phyloP scores from a whole-genome alignment of 2,888 invertebrate species.

The Hemistola chrysoprasaria region DNA sequence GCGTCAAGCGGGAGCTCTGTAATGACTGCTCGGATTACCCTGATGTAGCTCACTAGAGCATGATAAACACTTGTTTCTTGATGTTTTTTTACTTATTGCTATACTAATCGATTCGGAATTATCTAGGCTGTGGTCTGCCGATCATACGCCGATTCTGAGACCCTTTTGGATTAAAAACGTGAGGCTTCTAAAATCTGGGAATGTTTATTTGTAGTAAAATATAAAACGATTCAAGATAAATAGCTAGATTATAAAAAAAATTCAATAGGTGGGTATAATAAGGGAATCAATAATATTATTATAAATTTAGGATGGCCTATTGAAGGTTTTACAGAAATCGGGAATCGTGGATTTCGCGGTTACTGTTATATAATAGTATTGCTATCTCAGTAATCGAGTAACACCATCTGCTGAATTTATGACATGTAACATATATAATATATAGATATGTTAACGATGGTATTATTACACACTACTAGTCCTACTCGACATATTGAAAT shows the following conservation, averaged over 20 bases:
- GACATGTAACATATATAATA: not conserved
- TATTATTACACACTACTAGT: too few relatives aligned
- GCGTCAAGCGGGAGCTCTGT: constrained; percentile 9
- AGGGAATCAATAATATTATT: too few relatives aligned
- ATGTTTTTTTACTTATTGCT: constrained; percentile 37
- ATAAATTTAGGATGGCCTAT: too few relatives aligned
- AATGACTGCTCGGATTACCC: constrained; percentile 33
- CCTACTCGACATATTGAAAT: too few relatives aligned
- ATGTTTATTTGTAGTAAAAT: too few relatives aligned
- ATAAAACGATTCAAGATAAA: too few relatives aligned
- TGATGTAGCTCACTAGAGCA: constrained; percentile 64
- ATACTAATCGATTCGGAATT: constrained; percentile 49
- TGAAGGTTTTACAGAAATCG: constrained; percentile 22
- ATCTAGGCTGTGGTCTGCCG: constrained; percentile 32
- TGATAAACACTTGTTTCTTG: constrained; percentile 38
- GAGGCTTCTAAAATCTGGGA: too few relatives aligned
- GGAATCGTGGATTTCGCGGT: constrained; percentile 22
- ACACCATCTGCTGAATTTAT: constrained; percentile 16
- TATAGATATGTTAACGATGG: constrained; percentile 7
- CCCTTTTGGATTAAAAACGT: too few relatives aligned
- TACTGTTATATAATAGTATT: constrained; percentile 7
- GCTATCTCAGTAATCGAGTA: constrained; percentile 13
- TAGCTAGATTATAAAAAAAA: too few relatives aligned
- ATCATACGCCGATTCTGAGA: too few relatives aligned
- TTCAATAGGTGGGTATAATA: too few relatives aligned